Evolutionary conservation across 2,888 invertebrate species (phyloP).

Genomic region (Rhagium mordax): DNA sequence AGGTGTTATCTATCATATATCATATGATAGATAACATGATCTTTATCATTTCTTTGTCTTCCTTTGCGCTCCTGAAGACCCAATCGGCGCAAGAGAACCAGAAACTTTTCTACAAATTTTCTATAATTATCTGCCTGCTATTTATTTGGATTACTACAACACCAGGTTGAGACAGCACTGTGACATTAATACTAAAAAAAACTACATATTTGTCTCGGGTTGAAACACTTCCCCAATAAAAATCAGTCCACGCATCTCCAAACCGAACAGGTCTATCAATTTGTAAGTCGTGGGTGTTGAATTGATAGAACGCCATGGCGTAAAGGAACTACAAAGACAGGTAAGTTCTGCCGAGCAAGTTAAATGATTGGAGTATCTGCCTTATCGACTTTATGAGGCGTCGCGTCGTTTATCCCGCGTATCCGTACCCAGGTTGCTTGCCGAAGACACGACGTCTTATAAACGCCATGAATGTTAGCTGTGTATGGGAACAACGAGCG

Average conservation of each 20-base stretch:
- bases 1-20: too few species aligned
- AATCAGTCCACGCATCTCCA: neutral
- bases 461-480: slow-evolving; percentile 27
- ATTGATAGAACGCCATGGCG: slow-evolving; percentile 23
- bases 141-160: too few species aligned
- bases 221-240: too few species aligned
- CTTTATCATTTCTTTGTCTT: too few species aligned
- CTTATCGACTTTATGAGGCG: slow-evolving; percentile 66
- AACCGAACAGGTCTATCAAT: neutral
- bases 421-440: slow-evolving; percentile 55
- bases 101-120: too few species aligned
- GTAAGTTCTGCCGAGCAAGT: slow-evolving; percentile 55
- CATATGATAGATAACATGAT: too few species aligned
- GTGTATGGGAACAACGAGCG: slow-evolving; percentile 34
- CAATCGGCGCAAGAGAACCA: too few species aligned
- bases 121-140: too few species aligned
- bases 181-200: too few species aligned
- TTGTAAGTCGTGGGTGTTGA: slow-evolving; percentile 1
- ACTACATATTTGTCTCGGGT: too few species aligned
- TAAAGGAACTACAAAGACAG: slow-evolving; percentile 42
- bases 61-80: too few species aligned
- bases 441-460: slow-evolving; percentile 36
- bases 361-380: slow-evolving; percentile 62
- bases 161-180: too few species aligned
- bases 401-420: slow-evolving; percentile 66